Evolutionary conservation across 2,113 vertebrate species (phyloP).

Genomic region (Prunella himalayana): DNA sequence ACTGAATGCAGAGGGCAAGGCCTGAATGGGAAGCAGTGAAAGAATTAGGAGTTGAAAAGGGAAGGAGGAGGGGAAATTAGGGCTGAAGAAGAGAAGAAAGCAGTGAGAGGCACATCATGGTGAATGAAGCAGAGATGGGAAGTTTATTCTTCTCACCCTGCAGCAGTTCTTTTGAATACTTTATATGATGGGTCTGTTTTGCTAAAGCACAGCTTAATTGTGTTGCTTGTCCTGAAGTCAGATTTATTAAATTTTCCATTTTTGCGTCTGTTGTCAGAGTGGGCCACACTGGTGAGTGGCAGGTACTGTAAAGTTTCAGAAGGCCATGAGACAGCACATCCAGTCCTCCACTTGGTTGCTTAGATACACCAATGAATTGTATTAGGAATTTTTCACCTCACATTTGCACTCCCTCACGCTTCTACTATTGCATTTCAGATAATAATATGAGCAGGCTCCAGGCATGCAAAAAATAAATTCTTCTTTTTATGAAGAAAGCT

Average conservation of each 20-base stretch:
- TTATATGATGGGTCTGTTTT: not conserved
- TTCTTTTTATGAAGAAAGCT: not conserved
- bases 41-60: conserved; percentile 50
- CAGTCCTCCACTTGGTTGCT: conserved; percentile 13
- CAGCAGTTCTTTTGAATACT: not conserved
- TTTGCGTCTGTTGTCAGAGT: not conserved
- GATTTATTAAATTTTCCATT: not conserved
- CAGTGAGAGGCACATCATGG: not conserved
- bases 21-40: conserved; percentile 57
- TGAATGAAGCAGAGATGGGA: conserved; percentile 2
- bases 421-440: not conserved
- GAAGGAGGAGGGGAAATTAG: conserved; percentile 51
- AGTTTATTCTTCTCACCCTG: not conserved
- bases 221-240: not conserved
- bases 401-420: not conserved
- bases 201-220: not conserved
- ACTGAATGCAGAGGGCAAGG: conserved; percentile 57
- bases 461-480: not conserved
- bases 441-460: not conserved
- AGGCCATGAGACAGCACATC: conserved; percentile 18
- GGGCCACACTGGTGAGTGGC: not conserved
- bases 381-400: conserved; percentile 29
- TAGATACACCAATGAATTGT: conserved; percentile 18
- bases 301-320: conserved; percentile 39
- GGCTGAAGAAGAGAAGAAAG: conserved; percentile 33